phyloP scores from a whole-genome alignment of 2,888 invertebrate species.

The Germaria angustata region DNA sequence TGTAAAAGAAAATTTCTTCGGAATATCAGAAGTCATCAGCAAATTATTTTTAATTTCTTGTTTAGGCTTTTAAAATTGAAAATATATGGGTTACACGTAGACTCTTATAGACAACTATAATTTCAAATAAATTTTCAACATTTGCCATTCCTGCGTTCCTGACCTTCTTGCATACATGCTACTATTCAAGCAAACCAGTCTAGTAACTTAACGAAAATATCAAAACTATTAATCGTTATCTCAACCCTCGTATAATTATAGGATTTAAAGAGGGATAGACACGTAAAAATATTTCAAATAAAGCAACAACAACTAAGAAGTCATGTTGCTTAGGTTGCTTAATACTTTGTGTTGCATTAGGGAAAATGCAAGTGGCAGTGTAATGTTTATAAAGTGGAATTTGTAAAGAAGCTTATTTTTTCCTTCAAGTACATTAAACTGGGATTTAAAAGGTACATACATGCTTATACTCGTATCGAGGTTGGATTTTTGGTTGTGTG shows the following conservation, averaged over 20 bases:
- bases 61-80: too few relatives aligned
- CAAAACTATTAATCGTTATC: too few relatives aligned
- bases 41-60: too few relatives aligned
- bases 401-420: conserved; percentile 62
- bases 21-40: too few relatives aligned
- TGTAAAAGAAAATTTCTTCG: too few relatives aligned
- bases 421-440: conserved; percentile 43
- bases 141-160: too few relatives aligned
- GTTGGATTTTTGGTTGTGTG: conserved; percentile 33
- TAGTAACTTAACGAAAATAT: too few relatives aligned
- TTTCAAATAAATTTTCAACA: too few relatives aligned
- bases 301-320: conserved; percentile 27
- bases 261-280: background rate
- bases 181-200: too few relatives aligned
- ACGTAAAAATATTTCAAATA: conserved; percentile 19
- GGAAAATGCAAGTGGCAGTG: conserved; percentile 55
- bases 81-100: too few relatives aligned
- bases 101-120: too few relatives aligned
- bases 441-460: conserved; percentile 24
- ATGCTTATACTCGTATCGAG: background rate
- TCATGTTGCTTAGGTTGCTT: conserved; percentile 57
- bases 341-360: conserved; percentile 47
- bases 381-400: conserved; percentile 61
- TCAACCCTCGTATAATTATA: conserved; percentile 16
- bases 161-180: too few relatives aligned